A percentile compares a stretch with the other conserved stretches of the same genome.
Evolutionary conservation across 2,113 vertebrate genomes (phyloP).

Genomic region (Saccopteryx bilineata): DNA sequence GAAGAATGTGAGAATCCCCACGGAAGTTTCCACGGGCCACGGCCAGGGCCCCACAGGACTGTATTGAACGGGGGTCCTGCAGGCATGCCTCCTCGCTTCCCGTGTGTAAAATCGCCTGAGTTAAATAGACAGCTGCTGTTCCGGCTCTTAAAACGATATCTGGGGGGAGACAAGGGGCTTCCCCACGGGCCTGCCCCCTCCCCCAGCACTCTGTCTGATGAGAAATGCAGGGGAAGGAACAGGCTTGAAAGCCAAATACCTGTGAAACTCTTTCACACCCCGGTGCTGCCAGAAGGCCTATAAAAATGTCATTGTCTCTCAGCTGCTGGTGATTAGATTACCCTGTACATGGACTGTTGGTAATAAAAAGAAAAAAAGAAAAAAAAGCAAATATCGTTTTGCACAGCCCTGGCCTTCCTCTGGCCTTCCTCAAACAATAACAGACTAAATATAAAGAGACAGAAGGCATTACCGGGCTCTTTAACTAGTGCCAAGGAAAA

Average conservation of each 20-base stretch:
- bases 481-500: slow-evolving; percentile 89
- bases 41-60: rapidly evolving
- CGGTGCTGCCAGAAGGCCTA: slow-evolving; percentile 87
- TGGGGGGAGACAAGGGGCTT: neutral
- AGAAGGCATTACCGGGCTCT: slow-evolving; percentile 86
- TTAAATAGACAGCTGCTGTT: slow-evolving; percentile 68
- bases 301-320: slow-evolving; percentile 90
- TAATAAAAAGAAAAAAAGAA: slow-evolving; percentile 70
- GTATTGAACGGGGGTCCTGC: neutral
- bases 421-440: slow-evolving; percentile 90
- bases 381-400: slow-evolving; percentile 85
- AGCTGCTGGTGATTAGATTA: slow-evolving; percentile 87
- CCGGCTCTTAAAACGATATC: neutral
- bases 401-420: slow-evolving; percentile 83
- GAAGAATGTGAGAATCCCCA: neutral
- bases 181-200: neutral
- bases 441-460: slow-evolving; percentile 90
- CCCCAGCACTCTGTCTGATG: neutral
- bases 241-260: slow-evolving; percentile 83
- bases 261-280: slow-evolving; percentile 83
- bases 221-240: slow-evolving; percentile 79
- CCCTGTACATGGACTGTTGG: slow-evolving; percentile 83
- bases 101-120: slow-evolving; percentile 3
- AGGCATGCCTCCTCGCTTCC: neutral
- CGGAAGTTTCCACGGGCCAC: neutral